Conservation (phyloP, 2,113 vertebrate species). For the Globicephala melas region DNA sequence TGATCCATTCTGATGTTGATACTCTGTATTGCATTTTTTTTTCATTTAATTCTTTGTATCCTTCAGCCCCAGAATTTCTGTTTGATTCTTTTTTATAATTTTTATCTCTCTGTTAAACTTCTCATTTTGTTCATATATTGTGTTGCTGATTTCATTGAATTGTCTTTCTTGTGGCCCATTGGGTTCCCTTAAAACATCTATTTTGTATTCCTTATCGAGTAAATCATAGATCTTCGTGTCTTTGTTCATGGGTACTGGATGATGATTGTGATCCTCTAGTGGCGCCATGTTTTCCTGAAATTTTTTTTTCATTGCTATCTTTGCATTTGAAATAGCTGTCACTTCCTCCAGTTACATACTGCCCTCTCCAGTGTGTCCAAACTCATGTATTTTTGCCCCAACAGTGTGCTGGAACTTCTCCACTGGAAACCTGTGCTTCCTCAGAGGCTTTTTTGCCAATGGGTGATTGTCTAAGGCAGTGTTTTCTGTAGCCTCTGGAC, state of each 20-base stretch:
- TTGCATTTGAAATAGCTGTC: background rate
- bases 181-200: background rate
- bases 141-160: background rate
- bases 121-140: background rate
- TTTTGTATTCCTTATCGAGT: background rate
- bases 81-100: background rate
- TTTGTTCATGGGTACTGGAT: background rate
- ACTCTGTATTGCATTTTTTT: background rate
- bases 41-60: background rate
- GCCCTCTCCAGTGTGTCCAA: background rate
- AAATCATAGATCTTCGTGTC: background rate
- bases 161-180: background rate
- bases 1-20: background rate
- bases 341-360: background rate
- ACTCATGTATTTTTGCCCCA: background rate
- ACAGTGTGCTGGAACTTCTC: background rate
- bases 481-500: background rate
- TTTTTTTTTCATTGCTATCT: background rate
- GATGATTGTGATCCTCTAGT: background rate
- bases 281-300: background rate
- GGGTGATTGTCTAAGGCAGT: background rate
- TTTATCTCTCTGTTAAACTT: background rate
- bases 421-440: background rate
- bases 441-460: background rate
- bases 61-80: background rate